Conservation (phyloP, 2,797 vertebrate species). For the Lindbergichthys nudifrons region DNA sequence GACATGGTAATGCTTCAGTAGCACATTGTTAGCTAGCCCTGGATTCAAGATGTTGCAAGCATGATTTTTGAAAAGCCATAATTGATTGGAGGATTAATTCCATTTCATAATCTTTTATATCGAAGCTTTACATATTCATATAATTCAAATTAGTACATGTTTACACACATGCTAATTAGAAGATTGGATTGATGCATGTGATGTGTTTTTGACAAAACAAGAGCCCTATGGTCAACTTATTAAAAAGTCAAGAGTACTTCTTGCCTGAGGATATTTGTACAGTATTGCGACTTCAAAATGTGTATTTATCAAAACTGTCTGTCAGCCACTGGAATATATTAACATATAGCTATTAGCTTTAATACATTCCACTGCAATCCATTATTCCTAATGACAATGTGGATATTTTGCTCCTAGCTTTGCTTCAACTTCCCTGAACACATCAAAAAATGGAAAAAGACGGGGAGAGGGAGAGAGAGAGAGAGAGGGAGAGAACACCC, state of each 20-base stretch:
- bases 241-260: not conserved
- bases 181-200: constrained; percentile 3
- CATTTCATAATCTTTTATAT: constrained; percentile 10
- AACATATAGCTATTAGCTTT: constrained; percentile 34
- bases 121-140: constrained; percentile 21
- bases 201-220: not conserved
- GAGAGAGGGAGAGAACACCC: constrained; percentile 25
- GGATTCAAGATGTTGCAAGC: constrained; percentile 9
- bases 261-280: constrained; percentile 2
- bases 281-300: not conserved
- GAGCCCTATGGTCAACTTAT: not conserved
- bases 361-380: constrained; percentile 6
- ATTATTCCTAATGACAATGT: constrained; percentile 25
- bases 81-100: not conserved
- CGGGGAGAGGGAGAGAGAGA: not conserved
- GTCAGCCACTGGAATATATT: constrained; percentile 28
- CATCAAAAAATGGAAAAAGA: not conserved
- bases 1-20: constrained; percentile 13
- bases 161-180: constrained; percentile 32
- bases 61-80: not conserved
- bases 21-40: constrained; percentile 7
- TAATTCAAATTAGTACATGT: constrained; percentile 20
- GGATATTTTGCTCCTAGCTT: constrained; percentile 33
- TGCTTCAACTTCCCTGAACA: constrained; percentile 42
- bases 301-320: constrained; percentile 9